Evolutionary conservation across 2,113 vertebrate genomes (phyloP).

Genomic region (Muntiacus muntjak): DNA sequence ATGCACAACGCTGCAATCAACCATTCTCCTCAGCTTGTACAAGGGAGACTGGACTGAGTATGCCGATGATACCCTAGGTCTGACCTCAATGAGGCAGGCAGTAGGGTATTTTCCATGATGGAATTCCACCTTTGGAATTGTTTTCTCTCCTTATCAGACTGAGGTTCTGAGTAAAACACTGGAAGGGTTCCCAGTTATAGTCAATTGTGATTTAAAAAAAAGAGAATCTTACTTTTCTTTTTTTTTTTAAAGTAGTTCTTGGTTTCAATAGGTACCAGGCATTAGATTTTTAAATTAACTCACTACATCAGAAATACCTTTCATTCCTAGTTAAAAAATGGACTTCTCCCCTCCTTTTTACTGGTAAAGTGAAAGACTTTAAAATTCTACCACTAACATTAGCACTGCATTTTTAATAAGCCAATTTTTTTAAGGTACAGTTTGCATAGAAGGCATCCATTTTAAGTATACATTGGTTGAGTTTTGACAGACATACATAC

Average conservation of each 20-base stretch:
- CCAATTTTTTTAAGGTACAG: background rate
- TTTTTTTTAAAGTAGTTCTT: background rate
- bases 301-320: background rate
- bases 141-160: background rate
- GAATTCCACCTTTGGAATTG: background rate
- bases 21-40: background rate
- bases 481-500: background rate
- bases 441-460: background rate
- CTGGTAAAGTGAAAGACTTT: background rate
- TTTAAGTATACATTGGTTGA: background rate
- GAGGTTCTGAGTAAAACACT: background rate
- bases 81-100: background rate
- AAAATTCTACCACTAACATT: background rate
- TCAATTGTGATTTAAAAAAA: background rate
- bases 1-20: background rate
- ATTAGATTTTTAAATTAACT: background rate
- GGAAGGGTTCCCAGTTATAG: background rate
- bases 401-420: background rate
- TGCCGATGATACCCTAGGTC: fast-evolving
- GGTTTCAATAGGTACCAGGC: background rate
- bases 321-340: background rate
- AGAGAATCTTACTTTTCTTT: background rate
- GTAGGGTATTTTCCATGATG: background rate
- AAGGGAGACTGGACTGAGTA: background rate
- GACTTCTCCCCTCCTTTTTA: background rate